Percentiles rank a stretch among this genome's conserved stretches.
phyloP scores from a whole-genome alignment of 2,797 vertebrate species.

The Channa striata region DNA sequence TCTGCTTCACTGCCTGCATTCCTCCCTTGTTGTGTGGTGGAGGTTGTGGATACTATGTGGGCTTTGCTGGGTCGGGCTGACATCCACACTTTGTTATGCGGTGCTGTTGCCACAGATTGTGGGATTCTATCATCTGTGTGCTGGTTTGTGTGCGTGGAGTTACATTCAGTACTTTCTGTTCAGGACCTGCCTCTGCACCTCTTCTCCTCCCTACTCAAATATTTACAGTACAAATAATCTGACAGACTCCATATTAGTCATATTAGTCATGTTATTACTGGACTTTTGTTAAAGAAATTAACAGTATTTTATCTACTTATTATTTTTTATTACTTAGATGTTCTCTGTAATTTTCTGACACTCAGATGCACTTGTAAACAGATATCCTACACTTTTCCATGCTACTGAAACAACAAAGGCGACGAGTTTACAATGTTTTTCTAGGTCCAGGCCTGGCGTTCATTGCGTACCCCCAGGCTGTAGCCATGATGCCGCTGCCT shows the following conservation, averaged over 20 bases:
- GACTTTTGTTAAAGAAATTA: no score
- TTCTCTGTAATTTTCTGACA: no score
- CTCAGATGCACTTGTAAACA: not conserved
- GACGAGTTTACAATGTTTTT: not conserved
- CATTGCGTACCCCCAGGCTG: conserved; percentile 91
- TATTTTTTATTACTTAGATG: no score
- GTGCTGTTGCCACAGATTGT: no score
- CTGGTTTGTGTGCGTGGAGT: not conserved
- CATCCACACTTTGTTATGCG: no score
- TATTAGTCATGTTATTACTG: no score
- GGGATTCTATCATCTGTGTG: not conserved
- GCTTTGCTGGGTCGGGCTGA: not conserved
- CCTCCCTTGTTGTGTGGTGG: not conserved
- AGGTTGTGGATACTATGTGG: no score
- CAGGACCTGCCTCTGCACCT: not conserved
- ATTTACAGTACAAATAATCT: conserved; percentile 4
- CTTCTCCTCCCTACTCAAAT: not conserved
- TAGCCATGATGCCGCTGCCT: conserved; percentile 92
- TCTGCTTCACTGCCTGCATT: not conserved
- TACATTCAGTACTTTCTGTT: not conserved
- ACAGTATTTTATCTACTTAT: no score
- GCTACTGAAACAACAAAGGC: not conserved
- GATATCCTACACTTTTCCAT: not conserved
- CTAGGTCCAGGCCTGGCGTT: conserved; percentile 95
- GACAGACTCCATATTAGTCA: not conserved